Conservation (phyloP, 1,140 invertebrate genomes). For the fruit fly (Drosophila melanogaster) region Release_6_plus_ISO1_MT NT_037436.4:435501-436000, state of each 20-base stretch:
- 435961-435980: slow-evolving; percentile 89
- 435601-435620: slow-evolving; percentile 50
- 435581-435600: slow-evolving; percentile 16
- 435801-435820: slow-evolving; percentile 89
- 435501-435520: slow-evolving; percentile 48
- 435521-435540: slow-evolving; percentile 26
- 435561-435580: slow-evolving; percentile 32
- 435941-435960: slow-evolving; percentile 85
- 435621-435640: slow-evolving; percentile 84
- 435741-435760: slow-evolving; percentile 88
- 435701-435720: slow-evolving; percentile 90
- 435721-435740: slow-evolving; percentile 87
- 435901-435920: slow-evolving; percentile 79
- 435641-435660: slow-evolving; percentile 89
- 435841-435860: slow-evolving; percentile 91
- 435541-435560: slow-evolving; percentile 33
- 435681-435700: slow-evolving; percentile 91
- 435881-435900: slow-evolving; percentile 83
- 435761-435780: slow-evolving; percentile 88
- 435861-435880: slow-evolving; percentile 86
- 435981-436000: slow-evolving; percentile 88
- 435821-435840: slow-evolving; percentile 89
- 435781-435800: slow-evolving; percentile 88
- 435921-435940: slow-evolving; percentile 78
- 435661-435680: slow-evolving; percentile 91